phyloP scores from a whole-genome alignment of 1,140 invertebrate species.

The Nephotettix cincticeps region DNA sequence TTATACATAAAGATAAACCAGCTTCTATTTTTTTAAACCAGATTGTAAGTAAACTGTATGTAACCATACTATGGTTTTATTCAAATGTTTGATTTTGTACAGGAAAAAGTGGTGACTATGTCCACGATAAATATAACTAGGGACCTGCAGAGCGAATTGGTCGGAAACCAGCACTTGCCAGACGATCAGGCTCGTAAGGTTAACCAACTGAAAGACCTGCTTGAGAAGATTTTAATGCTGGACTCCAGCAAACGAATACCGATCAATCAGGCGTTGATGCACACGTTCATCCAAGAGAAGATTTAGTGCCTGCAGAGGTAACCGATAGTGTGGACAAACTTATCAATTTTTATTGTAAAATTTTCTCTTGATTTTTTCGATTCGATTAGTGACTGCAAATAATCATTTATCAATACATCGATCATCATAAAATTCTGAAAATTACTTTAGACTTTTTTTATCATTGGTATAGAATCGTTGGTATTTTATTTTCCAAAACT shows the following conservation, averaged over 20 bases:
- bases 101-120: conserved; percentile 97
- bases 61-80: not conserved
- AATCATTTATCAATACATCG: too few species aligned
- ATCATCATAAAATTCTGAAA: not conserved
- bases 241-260: conserved; percentile 92
- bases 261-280: conserved; percentile 90
- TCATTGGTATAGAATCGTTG: not conserved
- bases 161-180: conserved; percentile 85
- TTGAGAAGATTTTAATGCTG: conserved; percentile 91
- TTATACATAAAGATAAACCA: conserved; percentile 6
- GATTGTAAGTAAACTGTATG: too few species aligned
- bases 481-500: not conserved
- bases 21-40: not conserved
- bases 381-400: not conserved
- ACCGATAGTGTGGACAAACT: conserved; percentile 13
- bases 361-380: not conserved
- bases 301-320: conserved; percentile 48
- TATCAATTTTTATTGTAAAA: not conserved
- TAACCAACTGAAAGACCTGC: conserved; percentile 87
- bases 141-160: conserved; percentile 83
- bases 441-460: not conserved
- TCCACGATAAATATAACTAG: conserved; percentile 84
- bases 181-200: conserved; percentile 89
- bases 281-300: conserved; percentile 96
- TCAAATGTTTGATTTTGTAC: too few species aligned